Conservation (phyloP, 1,140 invertebrate species). For the Dendrolimus punctatus region DNA sequence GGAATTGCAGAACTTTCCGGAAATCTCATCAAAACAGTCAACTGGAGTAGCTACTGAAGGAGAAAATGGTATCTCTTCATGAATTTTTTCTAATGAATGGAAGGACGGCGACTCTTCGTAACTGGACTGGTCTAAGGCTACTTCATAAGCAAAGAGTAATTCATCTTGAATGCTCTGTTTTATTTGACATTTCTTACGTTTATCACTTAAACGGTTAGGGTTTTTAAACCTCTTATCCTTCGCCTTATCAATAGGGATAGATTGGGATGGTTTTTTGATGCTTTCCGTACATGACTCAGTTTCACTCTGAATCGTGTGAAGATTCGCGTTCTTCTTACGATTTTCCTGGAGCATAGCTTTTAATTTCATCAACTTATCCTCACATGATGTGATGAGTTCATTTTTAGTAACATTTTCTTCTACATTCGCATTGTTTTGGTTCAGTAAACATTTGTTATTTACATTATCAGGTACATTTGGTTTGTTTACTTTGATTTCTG, state of each 20-base stretch:
- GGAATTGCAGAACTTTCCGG: conserved; percentile 44
- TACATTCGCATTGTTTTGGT: too few relatives aligned
- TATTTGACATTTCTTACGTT: conserved; percentile 15
- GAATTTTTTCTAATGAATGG: conserved; percentile 13
- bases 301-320: background rate
- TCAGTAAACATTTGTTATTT: too few relatives aligned
- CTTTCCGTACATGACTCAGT: conserved; percentile 7
- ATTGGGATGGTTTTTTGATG: conserved; percentile 8
- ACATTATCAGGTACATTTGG: too few relatives aligned
- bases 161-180: conserved; percentile 21
- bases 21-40: conserved; percentile 48
- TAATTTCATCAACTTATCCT: conserved; percentile 47
- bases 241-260: conserved; percentile 17
- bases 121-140: conserved; percentile 18
- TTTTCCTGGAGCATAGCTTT: conserved; percentile 37
- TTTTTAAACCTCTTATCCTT: conserved; percentile 24
- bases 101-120: conserved; percentile 22
- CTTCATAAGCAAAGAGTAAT: conserved; percentile 24
- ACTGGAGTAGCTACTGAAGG: conserved; percentile 3
- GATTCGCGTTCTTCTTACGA: conserved; percentile 16
- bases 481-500: too few relatives aligned
- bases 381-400: conserved; percentile 41
- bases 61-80: background rate
- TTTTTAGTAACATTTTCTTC: background rate
- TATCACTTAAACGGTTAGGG: conserved; percentile 9